phyloP scores from a whole-genome alignment of 2,797 vertebrate species.

The Clarias laeviceps region DNA sequence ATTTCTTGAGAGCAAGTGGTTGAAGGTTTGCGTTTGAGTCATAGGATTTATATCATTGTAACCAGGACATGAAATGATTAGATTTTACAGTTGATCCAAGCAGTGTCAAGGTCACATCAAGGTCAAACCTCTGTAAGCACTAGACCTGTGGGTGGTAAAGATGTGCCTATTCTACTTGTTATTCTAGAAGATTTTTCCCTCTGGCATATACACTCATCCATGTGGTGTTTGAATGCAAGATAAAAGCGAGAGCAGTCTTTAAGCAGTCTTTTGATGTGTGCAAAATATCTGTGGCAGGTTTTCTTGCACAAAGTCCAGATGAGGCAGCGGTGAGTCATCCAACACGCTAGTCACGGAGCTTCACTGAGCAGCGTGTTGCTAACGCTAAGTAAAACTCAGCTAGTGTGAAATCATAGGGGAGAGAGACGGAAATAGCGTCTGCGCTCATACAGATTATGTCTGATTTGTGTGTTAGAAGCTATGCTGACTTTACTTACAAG shows the following conservation, averaged over 20 bases:
- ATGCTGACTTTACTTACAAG: not conserved
- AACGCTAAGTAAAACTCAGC: conserved; percentile 59
- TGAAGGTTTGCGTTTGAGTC: not conserved
- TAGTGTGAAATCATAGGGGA: conserved; percentile 51
- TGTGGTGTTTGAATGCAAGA: conserved; percentile 36
- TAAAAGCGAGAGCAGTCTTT: conserved; percentile 59
- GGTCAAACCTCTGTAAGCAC: not conserved
- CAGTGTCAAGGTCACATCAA: not conserved
- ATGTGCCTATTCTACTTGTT: not conserved
- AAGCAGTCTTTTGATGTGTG: conserved; percentile 59
- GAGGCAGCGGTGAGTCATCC: conserved; percentile 60
- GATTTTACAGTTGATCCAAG: not conserved
- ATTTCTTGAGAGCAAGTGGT: not conserved
- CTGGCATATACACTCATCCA: not conserved
- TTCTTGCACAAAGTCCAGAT: conserved; percentile 59
- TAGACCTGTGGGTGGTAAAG: too few species aligned
- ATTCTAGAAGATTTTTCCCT: not conserved
- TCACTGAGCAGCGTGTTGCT: conserved; percentile 47
- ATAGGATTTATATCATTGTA: not conserved
- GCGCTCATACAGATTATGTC: conserved; percentile 30
- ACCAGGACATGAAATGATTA: not conserved
- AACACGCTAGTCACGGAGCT: conserved; percentile 40
- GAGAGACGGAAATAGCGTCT: conserved; percentile 44
- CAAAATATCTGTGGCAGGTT: conserved; percentile 64
- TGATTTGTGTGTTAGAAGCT: not conserved